These are phyloP conservation scores for Haliclystus octoradiatus DNA, from an alignment of 30 jellyfish, hydroid and myxozoan species.

Conservation along the genomic window DNA sequence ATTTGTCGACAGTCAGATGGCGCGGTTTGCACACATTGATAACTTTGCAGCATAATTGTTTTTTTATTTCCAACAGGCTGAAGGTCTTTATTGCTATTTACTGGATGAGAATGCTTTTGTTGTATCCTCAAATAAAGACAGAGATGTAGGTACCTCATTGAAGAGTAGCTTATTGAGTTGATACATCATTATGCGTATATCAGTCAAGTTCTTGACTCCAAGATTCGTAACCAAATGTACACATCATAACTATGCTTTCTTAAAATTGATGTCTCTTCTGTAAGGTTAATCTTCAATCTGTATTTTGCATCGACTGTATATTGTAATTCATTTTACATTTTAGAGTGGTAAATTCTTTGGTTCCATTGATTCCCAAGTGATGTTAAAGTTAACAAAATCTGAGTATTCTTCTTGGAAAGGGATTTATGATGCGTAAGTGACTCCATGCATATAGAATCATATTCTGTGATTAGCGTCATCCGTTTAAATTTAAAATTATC, in stretches of 20 bases:
- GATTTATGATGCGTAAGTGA: constrained; percentile 51
- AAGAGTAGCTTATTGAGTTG: not conserved
- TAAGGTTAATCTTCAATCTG: too few relatives aligned
- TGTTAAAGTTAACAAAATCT: constrained; percentile 37
- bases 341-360: constrained; percentile 86
- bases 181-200: too few relatives aligned
- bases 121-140: constrained; percentile 55
- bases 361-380: constrained; percentile 53
- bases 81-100: constrained; percentile 77
- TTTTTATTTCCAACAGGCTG: constrained; percentile 24
- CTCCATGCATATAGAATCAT: not conserved
- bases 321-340: not conserved
- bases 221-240: too few relatives aligned
- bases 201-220: too few relatives aligned
- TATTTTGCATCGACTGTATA: too few relatives aligned
- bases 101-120: constrained; percentile 79
- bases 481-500: not conserved
- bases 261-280: too few relatives aligned
- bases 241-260: too few relatives aligned
- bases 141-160: constrained; percentile 46
- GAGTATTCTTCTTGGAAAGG: constrained; percentile 27
- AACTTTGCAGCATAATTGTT: too few relatives aligned
- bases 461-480: not conserved
- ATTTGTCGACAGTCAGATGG: too few relatives aligned
- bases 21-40: too few relatives aligned